These are phyloP conservation scores for Agapornis canus DNA, from an alignment of 2,797 vertebrate genomes.

Conservation along the genomic window DNA sequence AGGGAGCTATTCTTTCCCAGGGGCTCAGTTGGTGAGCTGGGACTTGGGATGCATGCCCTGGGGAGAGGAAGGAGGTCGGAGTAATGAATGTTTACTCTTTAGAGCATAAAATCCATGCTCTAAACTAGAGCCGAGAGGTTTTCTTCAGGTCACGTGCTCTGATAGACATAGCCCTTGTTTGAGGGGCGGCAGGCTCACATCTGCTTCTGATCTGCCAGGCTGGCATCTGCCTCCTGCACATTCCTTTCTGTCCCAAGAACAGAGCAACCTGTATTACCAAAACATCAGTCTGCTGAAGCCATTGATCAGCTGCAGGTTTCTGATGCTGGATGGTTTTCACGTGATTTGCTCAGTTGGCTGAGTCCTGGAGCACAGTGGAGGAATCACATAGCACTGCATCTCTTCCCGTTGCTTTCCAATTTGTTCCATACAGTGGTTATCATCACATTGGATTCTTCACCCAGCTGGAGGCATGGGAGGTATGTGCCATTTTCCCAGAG, in stretches of 20 bases:
- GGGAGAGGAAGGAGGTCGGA: not conserved
- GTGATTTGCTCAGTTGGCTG: not conserved
- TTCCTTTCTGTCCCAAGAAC: not conserved
- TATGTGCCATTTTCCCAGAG: not conserved
- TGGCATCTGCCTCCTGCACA: not conserved
- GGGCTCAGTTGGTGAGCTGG: not conserved
- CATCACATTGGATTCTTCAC: not conserved
- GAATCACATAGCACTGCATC: fast-evolving
- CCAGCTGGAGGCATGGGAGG: not conserved
- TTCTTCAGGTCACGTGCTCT: not conserved
- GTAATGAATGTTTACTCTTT: not conserved
- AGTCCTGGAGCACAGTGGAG: not conserved
- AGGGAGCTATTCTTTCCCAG: not conserved
- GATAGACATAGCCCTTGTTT: not conserved
- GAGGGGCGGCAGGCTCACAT: not conserved
- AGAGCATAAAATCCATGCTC: not conserved
- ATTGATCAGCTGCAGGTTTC: not conserved
- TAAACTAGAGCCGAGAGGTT: not conserved
- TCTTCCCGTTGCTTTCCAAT: not conserved
- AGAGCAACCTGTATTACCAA: not conserved
- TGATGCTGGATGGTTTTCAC: not conserved
- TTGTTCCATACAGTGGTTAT: fast-evolving
- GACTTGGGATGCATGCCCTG: not conserved
- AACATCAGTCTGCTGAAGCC: not conserved
- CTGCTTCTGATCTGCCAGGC: not conserved